phyloP scores from a whole-genome alignment of 1,140 invertebrate genomes.

The Drosophila pruinosa region DNA sequence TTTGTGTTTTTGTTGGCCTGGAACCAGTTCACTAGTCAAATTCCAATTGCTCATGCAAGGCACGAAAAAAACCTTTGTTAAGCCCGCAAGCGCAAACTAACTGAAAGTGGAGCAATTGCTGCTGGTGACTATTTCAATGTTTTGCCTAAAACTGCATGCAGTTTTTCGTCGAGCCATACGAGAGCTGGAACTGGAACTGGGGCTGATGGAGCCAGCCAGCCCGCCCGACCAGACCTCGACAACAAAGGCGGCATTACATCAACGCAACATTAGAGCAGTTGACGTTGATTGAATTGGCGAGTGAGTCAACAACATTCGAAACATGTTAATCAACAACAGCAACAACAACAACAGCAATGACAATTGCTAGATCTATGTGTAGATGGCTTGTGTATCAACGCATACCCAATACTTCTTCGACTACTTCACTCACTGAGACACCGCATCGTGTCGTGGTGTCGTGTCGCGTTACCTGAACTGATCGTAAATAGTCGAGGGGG shows the following conservation, averaged over 20 bases:
- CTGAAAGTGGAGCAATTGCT: constrained; percentile 26
- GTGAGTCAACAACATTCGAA: constrained; percentile 31
- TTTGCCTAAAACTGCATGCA: background rate
- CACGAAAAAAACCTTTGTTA: constrained; percentile 36
- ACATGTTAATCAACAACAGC: constrained; percentile 40
- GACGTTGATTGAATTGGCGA: constrained; percentile 47
- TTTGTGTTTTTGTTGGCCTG: constrained; percentile 13
- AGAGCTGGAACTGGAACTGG: background rate
- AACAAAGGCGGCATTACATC: constrained; percentile 50
- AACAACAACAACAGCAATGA: background rate
- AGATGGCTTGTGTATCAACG: too few relatives aligned
- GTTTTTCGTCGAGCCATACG: background rate
- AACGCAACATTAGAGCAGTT: constrained; percentile 21
- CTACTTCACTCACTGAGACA: too few relatives aligned
- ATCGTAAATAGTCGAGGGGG: constrained; percentile 47
- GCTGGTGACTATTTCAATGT: constrained; percentile 15
- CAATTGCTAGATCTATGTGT: constrained; percentile 5
- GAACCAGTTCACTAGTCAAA: constrained; percentile 48
- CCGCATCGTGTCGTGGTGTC: too few relatives aligned
- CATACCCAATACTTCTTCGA: constrained; percentile 1
- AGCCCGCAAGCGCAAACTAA: constrained; percentile 11
- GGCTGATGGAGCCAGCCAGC: too few relatives aligned
- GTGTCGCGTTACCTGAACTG: constrained; percentile 2
- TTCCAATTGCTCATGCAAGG: constrained; percentile 42
- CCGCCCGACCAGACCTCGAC: constrained; percentile 44